phyloP scores from a whole-genome alignment of 2,113 vertebrate genomes.

The Myotis davidii region DNA sequence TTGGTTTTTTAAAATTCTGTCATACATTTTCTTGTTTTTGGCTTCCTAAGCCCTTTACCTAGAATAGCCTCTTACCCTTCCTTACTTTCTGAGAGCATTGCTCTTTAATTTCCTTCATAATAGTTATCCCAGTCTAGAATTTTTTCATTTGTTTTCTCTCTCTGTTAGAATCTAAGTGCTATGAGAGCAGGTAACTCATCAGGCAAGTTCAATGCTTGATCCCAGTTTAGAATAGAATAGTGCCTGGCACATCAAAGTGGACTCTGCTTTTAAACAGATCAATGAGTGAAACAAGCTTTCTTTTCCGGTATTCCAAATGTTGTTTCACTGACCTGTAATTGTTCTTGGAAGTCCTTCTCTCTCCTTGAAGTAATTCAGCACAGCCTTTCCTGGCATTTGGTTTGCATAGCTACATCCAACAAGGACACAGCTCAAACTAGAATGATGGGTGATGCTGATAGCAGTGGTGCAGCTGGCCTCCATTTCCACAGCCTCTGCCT shows the following conservation, averaged over 20 bases:
- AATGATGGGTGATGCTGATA: background rate
- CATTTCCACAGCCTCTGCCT: background rate
- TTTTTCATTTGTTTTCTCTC: background rate
- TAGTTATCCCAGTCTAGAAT: background rate
- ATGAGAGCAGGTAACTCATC: background rate
- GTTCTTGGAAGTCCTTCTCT: background rate
- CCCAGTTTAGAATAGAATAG: background rate
- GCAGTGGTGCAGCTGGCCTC: background rate
- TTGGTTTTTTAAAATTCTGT: background rate
- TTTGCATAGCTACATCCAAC: background rate
- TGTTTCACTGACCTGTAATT: background rate
- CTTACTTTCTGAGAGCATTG: too few relatives aligned
- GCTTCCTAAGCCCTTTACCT: background rate
- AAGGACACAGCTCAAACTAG: background rate
- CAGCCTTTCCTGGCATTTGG: background rate
- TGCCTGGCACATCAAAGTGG: background rate
- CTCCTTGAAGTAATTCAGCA: background rate
- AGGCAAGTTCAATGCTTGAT: background rate
- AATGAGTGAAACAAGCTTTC: background rate
- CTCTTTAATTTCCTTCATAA: background rate
- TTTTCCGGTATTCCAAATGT: background rate
- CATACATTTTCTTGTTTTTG: background rate
- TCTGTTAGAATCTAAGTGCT: background rate
- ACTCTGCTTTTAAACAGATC: background rate
- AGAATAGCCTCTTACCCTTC: background rate